These are phyloP conservation scores for Aegypius monachus DNA, from an alignment of 2,113 vertebrate species.

Conservation along the genomic window DNA sequence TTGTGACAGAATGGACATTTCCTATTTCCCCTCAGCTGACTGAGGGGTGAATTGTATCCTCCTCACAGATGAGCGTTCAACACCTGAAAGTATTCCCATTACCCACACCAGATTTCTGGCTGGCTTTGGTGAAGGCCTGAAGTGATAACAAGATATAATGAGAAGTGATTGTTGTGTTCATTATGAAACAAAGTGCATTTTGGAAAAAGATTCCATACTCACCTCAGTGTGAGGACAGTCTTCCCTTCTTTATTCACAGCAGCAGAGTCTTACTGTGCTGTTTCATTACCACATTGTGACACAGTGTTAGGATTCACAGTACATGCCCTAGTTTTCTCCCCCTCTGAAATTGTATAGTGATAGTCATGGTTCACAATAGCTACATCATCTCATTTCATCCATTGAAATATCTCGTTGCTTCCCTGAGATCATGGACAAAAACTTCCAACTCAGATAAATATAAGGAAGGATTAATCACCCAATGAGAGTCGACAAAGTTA, in stretches of 20 bases:
- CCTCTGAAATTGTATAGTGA: background rate
- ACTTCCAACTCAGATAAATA: background rate
- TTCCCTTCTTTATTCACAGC: background rate
- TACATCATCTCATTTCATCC: background rate
- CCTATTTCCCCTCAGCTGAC: background rate
- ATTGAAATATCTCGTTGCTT: background rate
- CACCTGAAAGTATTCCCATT: background rate
- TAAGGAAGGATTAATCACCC: background rate
- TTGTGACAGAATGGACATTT: background rate
- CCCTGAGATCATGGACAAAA: background rate
- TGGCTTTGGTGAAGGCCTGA: background rate
- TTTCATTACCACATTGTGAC: background rate
- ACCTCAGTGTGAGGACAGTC: background rate
- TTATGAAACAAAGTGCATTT: background rate
- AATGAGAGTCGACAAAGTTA: background rate
- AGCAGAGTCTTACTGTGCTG: background rate
- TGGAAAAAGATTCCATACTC: background rate
- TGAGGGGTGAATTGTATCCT: background rate
- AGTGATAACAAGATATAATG: background rate
- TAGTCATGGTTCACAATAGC: background rate
- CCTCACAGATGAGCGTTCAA: background rate
- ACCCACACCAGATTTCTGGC: background rate
- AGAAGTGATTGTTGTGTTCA: background rate
- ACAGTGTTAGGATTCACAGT: background rate
- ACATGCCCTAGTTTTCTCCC: background rate